Evolutionary conservation across 2,888 invertebrate species (phyloP).

Genomic region (Conus canariensis): DNA sequence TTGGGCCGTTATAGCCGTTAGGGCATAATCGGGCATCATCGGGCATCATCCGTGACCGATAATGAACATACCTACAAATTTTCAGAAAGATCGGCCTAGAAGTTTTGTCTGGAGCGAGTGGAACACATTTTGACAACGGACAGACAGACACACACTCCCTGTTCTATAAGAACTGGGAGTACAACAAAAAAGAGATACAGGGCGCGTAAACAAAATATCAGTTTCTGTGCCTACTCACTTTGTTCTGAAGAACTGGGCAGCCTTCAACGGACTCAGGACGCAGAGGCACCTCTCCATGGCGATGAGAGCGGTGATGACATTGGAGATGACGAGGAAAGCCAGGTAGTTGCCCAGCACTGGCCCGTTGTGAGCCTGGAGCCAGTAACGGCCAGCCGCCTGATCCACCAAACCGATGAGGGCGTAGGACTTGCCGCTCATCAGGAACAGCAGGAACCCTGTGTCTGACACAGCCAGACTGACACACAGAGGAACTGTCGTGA

Average conservation of each 20-base stretch:
- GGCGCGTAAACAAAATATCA: too few relatives aligned
- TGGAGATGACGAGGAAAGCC: slow-evolving; percentile 19
- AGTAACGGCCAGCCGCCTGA: background rate
- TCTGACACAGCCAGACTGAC: slow-evolving; percentile 17
- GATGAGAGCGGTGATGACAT: slow-evolving; percentile 7
- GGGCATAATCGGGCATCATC: too few relatives aligned
- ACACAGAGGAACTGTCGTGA: background rate
- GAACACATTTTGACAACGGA: too few relatives aligned
- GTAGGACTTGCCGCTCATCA: slow-evolving; percentile 25
- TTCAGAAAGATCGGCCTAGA: too few relatives aligned
- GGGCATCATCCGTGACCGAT: too few relatives aligned
- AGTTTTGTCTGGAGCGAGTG: too few relatives aligned
- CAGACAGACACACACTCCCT: too few relatives aligned
- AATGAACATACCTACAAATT: too few relatives aligned
- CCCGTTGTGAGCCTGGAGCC: background rate
- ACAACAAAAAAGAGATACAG: too few relatives aligned
- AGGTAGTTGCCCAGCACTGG: slow-evolving; percentile 3
- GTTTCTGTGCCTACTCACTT: background rate
- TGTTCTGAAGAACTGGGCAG: slow-evolving; percentile 2
- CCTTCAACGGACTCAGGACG: slow-evolving; percentile 29
- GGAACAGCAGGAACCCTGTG: slow-evolving; percentile 24
- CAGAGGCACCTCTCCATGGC: slow-evolving; percentile 31
- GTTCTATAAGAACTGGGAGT: too few relatives aligned
- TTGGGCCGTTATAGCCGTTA: too few relatives aligned
- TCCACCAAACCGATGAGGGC: background rate